These are phyloP conservation scores for Drosophila oshimai DNA, from an alignment of 1,140 invertebrate species.

Conservation along the genomic window DNA sequence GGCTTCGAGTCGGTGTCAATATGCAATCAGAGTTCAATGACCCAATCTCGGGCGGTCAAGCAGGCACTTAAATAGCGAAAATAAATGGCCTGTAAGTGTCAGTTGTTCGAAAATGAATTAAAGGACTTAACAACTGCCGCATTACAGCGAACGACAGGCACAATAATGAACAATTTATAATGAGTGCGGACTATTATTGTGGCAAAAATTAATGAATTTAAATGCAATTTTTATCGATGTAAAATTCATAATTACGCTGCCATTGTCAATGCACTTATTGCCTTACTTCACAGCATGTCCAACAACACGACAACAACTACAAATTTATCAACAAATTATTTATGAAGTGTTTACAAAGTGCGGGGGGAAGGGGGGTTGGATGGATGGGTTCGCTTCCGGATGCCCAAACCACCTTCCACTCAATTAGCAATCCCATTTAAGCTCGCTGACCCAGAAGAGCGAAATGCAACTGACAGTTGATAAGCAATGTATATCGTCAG, in stretches of 20 bases:
- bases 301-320: constrained; percentile 31
- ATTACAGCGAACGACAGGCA: constrained; percentile 6
- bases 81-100: constrained; percentile 74
- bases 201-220: constrained; percentile 69
- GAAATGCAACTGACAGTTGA: constrained; percentile 54
- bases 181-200: constrained; percentile 51
- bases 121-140: constrained; percentile 34
- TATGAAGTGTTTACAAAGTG: constrained; percentile 56
- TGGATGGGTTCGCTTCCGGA: constrained; percentile 9
- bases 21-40: constrained; percentile 58
- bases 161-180: constrained; percentile 68
- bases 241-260: constrained; percentile 71
- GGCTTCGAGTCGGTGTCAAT: constrained; percentile 27
- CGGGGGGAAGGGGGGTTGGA: neutral
- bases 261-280: constrained; percentile 59
- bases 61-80: constrained; percentile 53
- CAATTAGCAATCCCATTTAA: constrained; percentile 50
- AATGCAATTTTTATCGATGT: constrained; percentile 73
- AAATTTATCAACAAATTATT: constrained; percentile 60
- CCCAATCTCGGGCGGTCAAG: constrained; percentile 32
- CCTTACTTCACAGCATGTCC: constrained; percentile 36
- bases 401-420: constrained; percentile 20
- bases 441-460: constrained; percentile 42
- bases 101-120: constrained; percentile 70
- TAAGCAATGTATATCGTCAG: constrained; percentile 27